These are phyloP conservation scores for Tethya wilhelma DNA, from an alignment of 37 sponge, comb jelly and placozoan species.

Conservation along the genomic window DNA sequence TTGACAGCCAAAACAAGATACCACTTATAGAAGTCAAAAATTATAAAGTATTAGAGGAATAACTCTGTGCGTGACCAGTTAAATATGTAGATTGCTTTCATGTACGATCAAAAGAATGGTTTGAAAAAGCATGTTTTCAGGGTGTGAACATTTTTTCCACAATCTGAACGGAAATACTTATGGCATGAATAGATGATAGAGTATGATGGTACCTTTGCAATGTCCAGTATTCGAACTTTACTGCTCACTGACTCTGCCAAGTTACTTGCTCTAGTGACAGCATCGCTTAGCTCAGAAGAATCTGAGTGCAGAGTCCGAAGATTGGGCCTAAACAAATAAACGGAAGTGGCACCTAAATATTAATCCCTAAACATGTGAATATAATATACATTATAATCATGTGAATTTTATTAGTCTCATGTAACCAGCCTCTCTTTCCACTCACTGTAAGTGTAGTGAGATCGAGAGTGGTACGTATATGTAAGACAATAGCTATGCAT, in stretches of 20 bases:
- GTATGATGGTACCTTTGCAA: constrained; percentile 70
- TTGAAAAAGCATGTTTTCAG: no score
- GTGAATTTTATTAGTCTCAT: background rate
- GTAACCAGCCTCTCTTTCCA: background rate
- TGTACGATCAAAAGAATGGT: no score
- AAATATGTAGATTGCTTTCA: no score
- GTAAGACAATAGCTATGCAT: background rate
- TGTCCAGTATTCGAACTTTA: constrained; percentile 80
- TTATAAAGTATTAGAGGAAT: no score
- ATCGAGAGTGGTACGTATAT: background rate
- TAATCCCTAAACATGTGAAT: background rate
- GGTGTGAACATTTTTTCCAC: no score
- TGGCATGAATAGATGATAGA: no score
- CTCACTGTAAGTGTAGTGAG: background rate
- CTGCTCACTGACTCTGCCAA: constrained; percentile 90
- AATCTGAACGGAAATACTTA: no score
- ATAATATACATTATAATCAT: background rate
- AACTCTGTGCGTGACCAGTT: no score
- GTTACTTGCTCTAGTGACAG: constrained; percentile 51
- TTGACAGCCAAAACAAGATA: no score
- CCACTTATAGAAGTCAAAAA: no score
- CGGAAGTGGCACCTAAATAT: background rate
- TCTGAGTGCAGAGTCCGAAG: constrained; percentile 41
- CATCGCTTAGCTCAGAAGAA: constrained; percentile 16
- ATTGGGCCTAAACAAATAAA: constrained; percentile 45